Percentiles rank a stretch among this genome's conserved stretches.
Conservation (phyloP, 2,113 vertebrate species). For the Hemiscyllium ocellatum region DNA sequence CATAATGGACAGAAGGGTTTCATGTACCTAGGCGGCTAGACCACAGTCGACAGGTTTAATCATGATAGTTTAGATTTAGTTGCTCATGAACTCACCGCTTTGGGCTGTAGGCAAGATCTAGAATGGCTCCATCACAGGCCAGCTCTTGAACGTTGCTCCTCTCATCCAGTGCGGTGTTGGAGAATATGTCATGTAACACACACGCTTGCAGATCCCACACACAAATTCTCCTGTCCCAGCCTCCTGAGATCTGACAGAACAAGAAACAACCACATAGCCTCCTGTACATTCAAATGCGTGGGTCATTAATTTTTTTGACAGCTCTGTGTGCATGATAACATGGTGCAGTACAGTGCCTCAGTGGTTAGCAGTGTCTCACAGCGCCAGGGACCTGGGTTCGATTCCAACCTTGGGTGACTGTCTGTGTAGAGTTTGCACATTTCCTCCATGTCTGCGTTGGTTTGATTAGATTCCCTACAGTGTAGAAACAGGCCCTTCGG, state of each 20-base stretch:
- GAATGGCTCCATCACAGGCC: slow-evolving; percentile 43
- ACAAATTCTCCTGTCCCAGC: slow-evolving; percentile 48
- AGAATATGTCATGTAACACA: slow-evolving; percentile 42
- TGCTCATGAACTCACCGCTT: slow-evolving; percentile 42
- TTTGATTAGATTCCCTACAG: too few relatives aligned
- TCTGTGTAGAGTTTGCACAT: too few relatives aligned
- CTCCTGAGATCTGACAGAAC: slow-evolving; percentile 44
- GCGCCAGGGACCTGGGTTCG: too few relatives aligned
- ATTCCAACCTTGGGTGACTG: too few relatives aligned
- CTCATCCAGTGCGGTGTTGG: slow-evolving; percentile 16
- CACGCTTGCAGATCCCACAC: slow-evolving; percentile 44
- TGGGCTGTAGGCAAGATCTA: slow-evolving; percentile 45
- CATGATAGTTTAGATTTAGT: background rate
- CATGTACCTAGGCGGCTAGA: too few relatives aligned
- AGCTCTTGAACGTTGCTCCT: slow-evolving; percentile 24
- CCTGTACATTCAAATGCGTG: background rate
- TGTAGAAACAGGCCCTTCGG: too few relatives aligned
- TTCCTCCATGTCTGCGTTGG: too few relatives aligned
- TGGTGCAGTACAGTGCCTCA: too few relatives aligned
- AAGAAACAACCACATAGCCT: background rate
- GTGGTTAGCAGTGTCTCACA: too few relatives aligned
- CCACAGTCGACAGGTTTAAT: background rate
- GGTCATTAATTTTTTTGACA: background rate
- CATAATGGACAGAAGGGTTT: too few relatives aligned
- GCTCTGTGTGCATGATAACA: background rate